phyloP scores from a whole-genome alignment of 2,797 vertebrate species.

The Megalops cyprinoides region DNA sequence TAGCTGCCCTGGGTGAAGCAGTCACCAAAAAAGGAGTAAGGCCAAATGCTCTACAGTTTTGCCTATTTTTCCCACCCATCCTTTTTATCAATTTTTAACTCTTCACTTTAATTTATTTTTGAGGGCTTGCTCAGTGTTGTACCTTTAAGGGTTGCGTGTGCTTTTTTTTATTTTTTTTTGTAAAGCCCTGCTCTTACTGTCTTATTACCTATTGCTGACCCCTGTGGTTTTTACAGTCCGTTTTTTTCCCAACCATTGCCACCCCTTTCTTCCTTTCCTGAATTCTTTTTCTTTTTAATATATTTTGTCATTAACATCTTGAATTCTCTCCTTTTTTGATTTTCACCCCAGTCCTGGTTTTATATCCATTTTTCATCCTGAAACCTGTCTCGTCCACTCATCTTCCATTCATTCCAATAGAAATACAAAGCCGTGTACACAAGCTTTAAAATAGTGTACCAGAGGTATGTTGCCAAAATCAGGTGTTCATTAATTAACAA shows the following conservation, averaged over 20 bases:
- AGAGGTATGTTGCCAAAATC: background rate
- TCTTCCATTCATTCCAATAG: background rate
- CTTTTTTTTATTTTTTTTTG: constrained; percentile 14
- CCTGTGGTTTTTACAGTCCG: constrained; percentile 5
- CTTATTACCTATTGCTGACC: background rate
- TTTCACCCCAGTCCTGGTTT: constrained; percentile 49
- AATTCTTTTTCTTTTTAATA: constrained; percentile 32
- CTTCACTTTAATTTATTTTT: constrained; percentile 53
- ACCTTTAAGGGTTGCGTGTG: constrained; percentile 14
- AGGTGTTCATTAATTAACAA: background rate
- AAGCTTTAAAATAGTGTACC: background rate
- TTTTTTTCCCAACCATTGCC: constrained; percentile 10
- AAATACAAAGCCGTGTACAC: background rate
- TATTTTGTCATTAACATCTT: constrained; percentile 45
- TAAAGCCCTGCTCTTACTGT: background rate
- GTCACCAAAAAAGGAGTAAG: constrained; percentile 94
- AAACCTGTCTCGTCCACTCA: background rate
- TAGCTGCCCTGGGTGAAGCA: constrained; percentile 92
- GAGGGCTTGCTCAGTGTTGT: constrained; percentile 32
- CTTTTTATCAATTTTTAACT: constrained; percentile 50
- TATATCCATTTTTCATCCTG: constrained; percentile 52
- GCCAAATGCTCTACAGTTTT: constrained; percentile 51
- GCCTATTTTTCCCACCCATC: background rate
- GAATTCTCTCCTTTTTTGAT: constrained; percentile 45
- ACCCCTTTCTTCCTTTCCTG: constrained; percentile 49